Percentiles rank a stretch among this genome's conserved stretches.
phyloP scores from a whole-genome alignment of 2,797 vertebrate species.

The Gymnoscopelus braueri region DNA sequence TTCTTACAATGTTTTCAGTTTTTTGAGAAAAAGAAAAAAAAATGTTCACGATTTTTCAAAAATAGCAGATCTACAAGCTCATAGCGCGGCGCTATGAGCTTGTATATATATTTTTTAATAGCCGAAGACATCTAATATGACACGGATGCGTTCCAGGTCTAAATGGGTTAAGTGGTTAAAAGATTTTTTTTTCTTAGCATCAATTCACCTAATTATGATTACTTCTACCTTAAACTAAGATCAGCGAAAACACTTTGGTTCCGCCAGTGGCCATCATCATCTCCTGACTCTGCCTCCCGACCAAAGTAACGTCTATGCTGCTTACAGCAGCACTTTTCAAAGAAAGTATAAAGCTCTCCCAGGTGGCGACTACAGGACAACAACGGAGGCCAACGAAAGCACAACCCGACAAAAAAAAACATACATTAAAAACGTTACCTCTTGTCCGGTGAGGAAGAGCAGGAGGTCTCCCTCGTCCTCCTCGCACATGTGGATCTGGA shows the following conservation, averaged over 20 bases:
- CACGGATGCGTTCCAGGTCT: too few species aligned
- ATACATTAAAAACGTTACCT: slow-evolving; percentile 77
- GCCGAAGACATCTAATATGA: too few species aligned
- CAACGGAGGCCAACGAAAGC: not conserved
- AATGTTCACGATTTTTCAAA: too few species aligned
- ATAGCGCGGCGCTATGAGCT: too few species aligned
- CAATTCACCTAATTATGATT: too few species aligned
- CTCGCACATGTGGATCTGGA: slow-evolving; percentile 98
- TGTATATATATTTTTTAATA: too few species aligned
- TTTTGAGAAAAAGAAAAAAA: too few species aligned
- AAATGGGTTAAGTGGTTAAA: too few species aligned
- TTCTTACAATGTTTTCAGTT: too few species aligned
- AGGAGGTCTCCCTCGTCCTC: slow-evolving; percentile 92
- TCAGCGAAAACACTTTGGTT: not conserved
- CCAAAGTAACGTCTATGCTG: not conserved
- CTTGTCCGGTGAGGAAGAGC: slow-evolving; percentile 95
- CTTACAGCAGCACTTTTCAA: slow-evolving; percentile 6
- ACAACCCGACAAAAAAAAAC: not conserved
- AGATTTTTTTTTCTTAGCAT: too few species aligned
- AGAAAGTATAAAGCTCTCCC: slow-evolving; percentile 14
- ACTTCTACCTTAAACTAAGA: too few species aligned
- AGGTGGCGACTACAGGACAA: slow-evolving; percentile 11
- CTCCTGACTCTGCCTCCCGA: not conserved
- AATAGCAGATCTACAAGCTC: too few species aligned
- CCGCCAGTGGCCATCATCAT: not conserved